Base-by-base conservation (phyloP, 2,113 vertebrate species). In the Gallinago media region DNA sequence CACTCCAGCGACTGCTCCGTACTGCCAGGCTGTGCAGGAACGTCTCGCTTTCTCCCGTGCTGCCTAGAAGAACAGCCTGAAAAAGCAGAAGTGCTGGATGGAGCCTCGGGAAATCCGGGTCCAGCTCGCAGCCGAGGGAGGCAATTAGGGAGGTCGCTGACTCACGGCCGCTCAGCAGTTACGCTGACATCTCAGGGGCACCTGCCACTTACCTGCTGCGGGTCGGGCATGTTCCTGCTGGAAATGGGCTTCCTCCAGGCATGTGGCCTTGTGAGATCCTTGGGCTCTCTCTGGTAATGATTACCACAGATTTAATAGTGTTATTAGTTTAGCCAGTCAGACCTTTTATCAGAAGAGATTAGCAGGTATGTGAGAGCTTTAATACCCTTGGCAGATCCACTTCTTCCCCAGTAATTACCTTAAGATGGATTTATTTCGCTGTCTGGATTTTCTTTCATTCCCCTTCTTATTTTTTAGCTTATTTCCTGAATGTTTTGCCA, bases 321-420 rank as follows among this genome's bases (percentile, higher is more conserved):
- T 93, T 94, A 95, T 96, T 93, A 85, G 68, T 78, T 91, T 92
- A 94, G 92, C 56, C 70, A 84, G 74, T 31, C 85, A 94, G 92
- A 92, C 92, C 77, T 96, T 96, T 94, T 97, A 96, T 96, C 91
- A 85, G 72, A 80, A 85, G 63, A 75, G 80, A 95, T 96, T 94
- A 97, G 78, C 85, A 88, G 63, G 86, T 96, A 80, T 8, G 20
- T 56, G 82, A 89, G 77, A 91, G 63, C 91, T 95, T 86, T 91
- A 96, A 93, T 92, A 93, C 84, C 67, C 76, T 71, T 77, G 94
- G 85, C 89, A 93, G 89, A 77, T 94, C 91, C 88, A 74, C 94
- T 97, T 97, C 89, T 92, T 85, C 76, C 82, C 20, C 10, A 25
- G 74, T 94, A 95, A 95, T 94, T 95, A 84, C 80, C 73, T 95